phyloP scores from a whole-genome alignment of 2,113 vertebrate genomes.

The Stictonetta naevosa region DNA sequence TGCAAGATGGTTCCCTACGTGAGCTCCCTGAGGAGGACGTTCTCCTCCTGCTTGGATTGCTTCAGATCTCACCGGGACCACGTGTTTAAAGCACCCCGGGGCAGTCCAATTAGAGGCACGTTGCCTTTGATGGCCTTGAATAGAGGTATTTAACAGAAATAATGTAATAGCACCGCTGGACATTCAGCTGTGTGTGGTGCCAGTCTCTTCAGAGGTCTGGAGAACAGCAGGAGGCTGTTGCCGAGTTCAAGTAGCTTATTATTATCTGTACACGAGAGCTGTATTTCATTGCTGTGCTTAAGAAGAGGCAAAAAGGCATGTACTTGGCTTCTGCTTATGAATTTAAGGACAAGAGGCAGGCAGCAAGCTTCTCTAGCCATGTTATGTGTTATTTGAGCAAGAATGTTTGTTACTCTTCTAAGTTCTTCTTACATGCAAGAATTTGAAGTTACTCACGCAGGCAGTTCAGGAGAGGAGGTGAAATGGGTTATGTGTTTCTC shows the following conservation, averaged over 20 bases:
- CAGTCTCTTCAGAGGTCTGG: background rate
- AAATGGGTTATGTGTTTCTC: background rate
- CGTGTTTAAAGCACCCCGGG: rapidly evolving
- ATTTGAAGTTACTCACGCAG: no score
- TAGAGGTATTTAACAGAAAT: background rate
- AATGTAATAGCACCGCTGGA: background rate
- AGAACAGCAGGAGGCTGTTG: background rate
- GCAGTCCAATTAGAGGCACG: background rate
- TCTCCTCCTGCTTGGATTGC: background rate
- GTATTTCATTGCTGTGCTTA: background rate
- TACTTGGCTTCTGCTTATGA: background rate
- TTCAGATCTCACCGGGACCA: background rate
- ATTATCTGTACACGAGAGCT: background rate
- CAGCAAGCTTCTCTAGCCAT: background rate
- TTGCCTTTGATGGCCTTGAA: background rate
- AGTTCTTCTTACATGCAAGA: background rate
- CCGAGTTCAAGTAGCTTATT: background rate
- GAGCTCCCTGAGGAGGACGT: background rate
- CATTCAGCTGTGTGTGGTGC: background rate
- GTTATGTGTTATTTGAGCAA: background rate
- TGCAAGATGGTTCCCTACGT: background rate
- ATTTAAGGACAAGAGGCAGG: rapidly evolving
- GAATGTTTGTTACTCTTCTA: no score
- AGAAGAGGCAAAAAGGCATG: background rate
- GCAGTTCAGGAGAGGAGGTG: background rate